Evolutionary conservation across 2,797 vertebrate species (phyloP).

Genomic region (Xyrichtys novacula): DNA sequence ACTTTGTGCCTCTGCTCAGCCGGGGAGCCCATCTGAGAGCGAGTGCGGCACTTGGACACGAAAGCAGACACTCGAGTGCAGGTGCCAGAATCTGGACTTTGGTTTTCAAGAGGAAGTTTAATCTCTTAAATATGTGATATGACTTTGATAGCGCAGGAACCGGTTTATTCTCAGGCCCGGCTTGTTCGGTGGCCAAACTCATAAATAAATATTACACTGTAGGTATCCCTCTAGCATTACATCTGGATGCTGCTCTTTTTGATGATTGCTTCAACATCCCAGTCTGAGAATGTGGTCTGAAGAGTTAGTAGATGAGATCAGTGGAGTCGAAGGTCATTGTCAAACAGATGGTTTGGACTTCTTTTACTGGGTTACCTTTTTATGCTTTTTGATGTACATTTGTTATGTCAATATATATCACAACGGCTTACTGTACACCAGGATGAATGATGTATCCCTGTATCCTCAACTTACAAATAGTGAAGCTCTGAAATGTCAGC

Average conservation of each 20-base stretch:
- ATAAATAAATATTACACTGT: neutral
- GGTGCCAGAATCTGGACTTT: constrained; percentile 14
- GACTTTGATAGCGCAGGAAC: neutral
- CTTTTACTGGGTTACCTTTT: no score
- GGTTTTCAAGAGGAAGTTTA: constrained; percentile 14
- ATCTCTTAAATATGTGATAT: neutral
- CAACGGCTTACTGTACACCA: no score
- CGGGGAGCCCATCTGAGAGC: neutral
- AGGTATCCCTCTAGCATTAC: neutral
- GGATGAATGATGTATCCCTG: no score
- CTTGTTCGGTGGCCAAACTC: neutral
- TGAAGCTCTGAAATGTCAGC: no score
- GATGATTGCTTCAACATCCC: no score
- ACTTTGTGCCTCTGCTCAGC: neutral
- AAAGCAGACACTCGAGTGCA: constrained; percentile 11
- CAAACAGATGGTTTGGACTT: no score
- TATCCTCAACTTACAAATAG: no score
- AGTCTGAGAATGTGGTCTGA: no score
- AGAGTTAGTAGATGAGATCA: no score
- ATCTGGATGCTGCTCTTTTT: neutral
- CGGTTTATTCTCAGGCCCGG: neutral
- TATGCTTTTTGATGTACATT: no score
- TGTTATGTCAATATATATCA: no score
- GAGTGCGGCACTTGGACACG: neutral
- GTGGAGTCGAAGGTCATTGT: no score